Conservation (phyloP, 2,113 vertebrate genomes). For the Machaerirhynchus nigripectus region DNA sequence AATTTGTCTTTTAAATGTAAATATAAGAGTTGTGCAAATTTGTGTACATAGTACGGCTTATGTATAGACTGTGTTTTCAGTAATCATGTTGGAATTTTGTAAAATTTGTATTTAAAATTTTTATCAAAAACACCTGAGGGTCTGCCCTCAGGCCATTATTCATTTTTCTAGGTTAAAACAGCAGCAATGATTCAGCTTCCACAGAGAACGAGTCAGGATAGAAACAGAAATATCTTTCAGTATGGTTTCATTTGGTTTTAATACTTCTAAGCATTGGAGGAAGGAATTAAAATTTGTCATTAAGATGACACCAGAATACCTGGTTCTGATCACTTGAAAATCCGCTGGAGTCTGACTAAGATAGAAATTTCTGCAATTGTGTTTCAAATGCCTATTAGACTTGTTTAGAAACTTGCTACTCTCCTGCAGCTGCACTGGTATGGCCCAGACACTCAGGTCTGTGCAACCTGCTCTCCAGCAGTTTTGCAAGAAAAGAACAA, state of each 20-base stretch:
- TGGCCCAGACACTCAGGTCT: background rate
- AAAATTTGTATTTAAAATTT: background rate
- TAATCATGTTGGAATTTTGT: background rate
- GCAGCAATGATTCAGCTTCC: background rate
- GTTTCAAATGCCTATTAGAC: background rate
- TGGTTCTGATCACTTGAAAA: background rate
- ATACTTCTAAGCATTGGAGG: background rate
- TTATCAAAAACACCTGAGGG: background rate
- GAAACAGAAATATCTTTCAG: background rate
- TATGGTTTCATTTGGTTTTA: background rate
- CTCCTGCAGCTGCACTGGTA: background rate
- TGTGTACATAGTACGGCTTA: background rate
- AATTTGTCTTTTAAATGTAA: background rate
- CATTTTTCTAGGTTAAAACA: background rate
- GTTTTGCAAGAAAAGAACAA: background rate
- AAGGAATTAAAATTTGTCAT: background rate
- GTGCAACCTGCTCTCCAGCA: background rate
- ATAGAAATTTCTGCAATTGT: background rate
- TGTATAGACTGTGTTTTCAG: background rate
- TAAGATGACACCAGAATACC: background rate
- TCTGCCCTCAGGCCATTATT: background rate
- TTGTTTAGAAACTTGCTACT: background rate
- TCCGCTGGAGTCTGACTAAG: background rate
- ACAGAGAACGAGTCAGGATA: background rate
- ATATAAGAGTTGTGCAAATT: background rate